These are phyloP conservation scores for Eupithecia vulgata DNA, from an alignment of 2,888 invertebrate genomes.

Conservation along the genomic window DNA sequence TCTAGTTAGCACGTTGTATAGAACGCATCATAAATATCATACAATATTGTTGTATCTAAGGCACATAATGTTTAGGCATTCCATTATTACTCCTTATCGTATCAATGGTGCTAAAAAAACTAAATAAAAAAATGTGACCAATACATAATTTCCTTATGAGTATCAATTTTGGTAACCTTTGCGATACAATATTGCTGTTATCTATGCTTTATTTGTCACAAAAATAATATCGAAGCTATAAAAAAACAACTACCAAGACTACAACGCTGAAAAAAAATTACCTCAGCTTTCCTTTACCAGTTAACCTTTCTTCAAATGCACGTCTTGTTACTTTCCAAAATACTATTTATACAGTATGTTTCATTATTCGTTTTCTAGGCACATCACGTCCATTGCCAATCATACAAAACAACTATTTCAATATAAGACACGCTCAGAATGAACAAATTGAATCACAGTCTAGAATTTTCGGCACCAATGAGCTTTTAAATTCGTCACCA, in stretches of 20 bases:
- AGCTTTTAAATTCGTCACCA: conserved; percentile 82
- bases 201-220: conserved; percentile 57
- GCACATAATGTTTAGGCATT: conserved; percentile 85
- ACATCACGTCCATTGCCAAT: conserved; percentile 74
- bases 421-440: conserved; percentile 84
- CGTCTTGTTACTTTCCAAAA: conserved; percentile 59
- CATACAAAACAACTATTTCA: conserved; percentile 82
- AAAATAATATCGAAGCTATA: conserved; percentile 74
- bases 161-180: conserved; percentile 41
- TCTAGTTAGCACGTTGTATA: conserved; percentile 84
- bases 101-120: conserved; percentile 79
- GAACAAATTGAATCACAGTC: conserved; percentile 84
- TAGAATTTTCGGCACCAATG: conserved; percentile 83
- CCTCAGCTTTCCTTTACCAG: conserved; percentile 56
- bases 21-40: conserved; percentile 84
- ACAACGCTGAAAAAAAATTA: conserved; percentile 62
- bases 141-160: conserved; percentile 51
- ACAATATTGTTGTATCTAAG: conserved; percentile 85
- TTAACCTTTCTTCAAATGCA: conserved; percentile 63
- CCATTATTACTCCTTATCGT: conserved; percentile 81
- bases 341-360: conserved; percentile 58
- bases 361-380: conserved; percentile 56
- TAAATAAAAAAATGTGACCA: conserved; percentile 56
- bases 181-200: conserved; percentile 32
- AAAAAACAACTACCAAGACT: conserved; percentile 67